phyloP scores from a whole-genome alignment of 2,888 invertebrate species.

The Antheraea assamensis region DNA sequence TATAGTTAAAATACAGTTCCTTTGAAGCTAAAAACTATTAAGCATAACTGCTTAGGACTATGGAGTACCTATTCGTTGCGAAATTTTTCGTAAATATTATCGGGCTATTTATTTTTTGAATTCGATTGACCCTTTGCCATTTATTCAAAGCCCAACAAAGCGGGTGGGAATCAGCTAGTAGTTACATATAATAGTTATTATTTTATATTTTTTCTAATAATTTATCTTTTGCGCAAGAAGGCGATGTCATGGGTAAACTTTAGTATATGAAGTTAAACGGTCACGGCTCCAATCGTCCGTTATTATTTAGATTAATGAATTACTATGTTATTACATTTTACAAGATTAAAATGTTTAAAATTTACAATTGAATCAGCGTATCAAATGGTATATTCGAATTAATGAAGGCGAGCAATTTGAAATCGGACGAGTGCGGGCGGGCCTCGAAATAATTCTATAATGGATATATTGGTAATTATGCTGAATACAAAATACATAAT shows the following conservation, averaged over 20 bases:
- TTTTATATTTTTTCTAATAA: no score
- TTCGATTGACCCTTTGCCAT: no score
- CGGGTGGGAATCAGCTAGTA: no score
- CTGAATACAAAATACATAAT: not conserved
- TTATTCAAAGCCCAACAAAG: no score
- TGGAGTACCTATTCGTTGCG: no score
- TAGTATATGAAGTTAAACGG: not conserved
- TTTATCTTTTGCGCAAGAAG: no score
- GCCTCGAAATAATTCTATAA: not conserved
- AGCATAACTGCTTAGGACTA: no score
- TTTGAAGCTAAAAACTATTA: no score
- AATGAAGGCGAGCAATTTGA: not conserved
- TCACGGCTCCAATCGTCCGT: slow-evolving; percentile 2
- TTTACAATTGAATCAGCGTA: slow-evolving; percentile 17
- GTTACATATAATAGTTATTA: no score
- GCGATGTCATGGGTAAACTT: not conserved
- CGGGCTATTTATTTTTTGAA: no score
- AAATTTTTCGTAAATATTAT: no score
- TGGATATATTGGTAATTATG: not conserved
- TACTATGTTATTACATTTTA: slow-evolving; percentile 19
- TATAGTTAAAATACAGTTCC: no score
- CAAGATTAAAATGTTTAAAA: slow-evolving; percentile 18
- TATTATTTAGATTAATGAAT: slow-evolving; percentile 13
- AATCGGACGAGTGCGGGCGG: slow-evolving; percentile 3
- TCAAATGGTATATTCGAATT: slow-evolving; percentile 12